Base-by-base conservation (phyloP, 2,888 invertebrate genomes). In the Exocentrus adspersus region DNA sequence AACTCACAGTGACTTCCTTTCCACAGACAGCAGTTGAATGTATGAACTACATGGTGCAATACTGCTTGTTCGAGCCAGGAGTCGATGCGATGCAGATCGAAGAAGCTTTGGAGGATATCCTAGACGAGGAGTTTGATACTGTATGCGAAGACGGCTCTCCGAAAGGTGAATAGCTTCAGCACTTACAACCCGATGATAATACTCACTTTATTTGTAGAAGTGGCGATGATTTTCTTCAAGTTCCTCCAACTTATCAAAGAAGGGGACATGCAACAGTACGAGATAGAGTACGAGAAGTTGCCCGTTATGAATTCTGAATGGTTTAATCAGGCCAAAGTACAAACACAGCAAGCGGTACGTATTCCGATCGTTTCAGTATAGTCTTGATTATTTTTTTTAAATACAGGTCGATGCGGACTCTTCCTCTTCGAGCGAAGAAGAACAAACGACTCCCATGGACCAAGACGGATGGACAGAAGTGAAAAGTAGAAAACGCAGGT, bases 61-160 rank as follows among this genome's bases (percentile, higher is more conserved):
- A 86, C 74, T 90, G 90, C 74, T 85, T 88, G 14, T 69, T 71
- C 62, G 87, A 89, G 75, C 78, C 81, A 17, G 84, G 87, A 65
- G 84, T 88, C 2, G 86, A 89, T 30, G 79, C 82, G 50, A 85
- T 87, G 57, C 88, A 89, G 68, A 84, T 91, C 2, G 84, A 87
- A 42, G 89, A 90, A 73, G 84, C 87, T 0, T 77, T 92, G 19
- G 90, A 90, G 74, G 90, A 91, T 71, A 82, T 90, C 21, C 87
- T 91, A 87, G 90, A 91, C 79, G 87, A 90, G 75, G 89, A 91
- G 75, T 91, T 91, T 80, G 87, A 90, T 64, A 91, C 90, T 21
- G 84, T 89, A 3, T 91, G 91, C 77, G 90, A 90, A 81, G 91
- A 91, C 75, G 85, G 87, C 71, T 91, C 91, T 10, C 87, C 89